These are phyloP conservation scores for Pogonus chalceus DNA, from an alignment of 1,140 invertebrate species.

Conservation along the genomic window DNA sequence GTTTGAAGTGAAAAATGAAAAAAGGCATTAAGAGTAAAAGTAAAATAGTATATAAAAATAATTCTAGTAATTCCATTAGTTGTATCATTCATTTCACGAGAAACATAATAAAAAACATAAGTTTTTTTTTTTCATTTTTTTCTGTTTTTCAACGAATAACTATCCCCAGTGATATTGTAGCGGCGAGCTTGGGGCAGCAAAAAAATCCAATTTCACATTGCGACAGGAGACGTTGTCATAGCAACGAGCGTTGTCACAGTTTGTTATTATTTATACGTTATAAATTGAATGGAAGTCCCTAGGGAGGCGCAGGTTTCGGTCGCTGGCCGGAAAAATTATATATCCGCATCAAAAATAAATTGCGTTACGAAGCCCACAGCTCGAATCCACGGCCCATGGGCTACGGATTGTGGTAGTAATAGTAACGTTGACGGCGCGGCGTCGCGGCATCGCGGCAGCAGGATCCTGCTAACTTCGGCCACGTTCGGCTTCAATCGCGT, in stretches of 20 bases:
- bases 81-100: no score
- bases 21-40: no score
- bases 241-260: conserved; percentile 11
- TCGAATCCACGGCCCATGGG: conserved; percentile 8
- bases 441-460: neutral
- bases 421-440: neutral
- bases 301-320: conserved; percentile 2
- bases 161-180: no score
- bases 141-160: no score
- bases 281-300: conserved; percentile 16
- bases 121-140: no score
- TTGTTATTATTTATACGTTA: conserved; percentile 19
- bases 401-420: neutral
- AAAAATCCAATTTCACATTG: conserved; percentile 5
- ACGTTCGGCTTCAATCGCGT: no score
- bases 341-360: conserved; percentile 11
- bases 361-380: neutral
- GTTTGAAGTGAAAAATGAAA: no score
- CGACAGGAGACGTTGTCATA: conserved; percentile 1
- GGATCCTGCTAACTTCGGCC: no score
- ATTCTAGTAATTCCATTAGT: no score
- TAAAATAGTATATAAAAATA: no score
- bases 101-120: no score
- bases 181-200: neutral
- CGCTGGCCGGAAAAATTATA: conserved; percentile 13